Evolutionary conservation across 2,888 invertebrate genomes (phyloP), one percentile per base, ranked within the genome.

Genomic region (Scrobipalpa costella): DNA sequence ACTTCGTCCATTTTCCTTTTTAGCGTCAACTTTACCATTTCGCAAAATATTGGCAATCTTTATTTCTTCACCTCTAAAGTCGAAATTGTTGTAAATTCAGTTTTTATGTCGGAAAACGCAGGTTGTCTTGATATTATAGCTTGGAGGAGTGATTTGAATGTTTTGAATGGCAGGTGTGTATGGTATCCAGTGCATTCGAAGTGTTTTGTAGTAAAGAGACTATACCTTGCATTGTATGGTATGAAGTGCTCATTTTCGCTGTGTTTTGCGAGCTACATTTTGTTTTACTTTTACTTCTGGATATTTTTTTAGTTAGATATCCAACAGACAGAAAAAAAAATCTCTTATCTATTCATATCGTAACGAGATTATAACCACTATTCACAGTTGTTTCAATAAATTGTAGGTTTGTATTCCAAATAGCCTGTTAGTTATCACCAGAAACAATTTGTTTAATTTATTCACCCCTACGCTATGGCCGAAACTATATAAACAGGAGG

Each of bases 401-500:
- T 55, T 55, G 8, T 15, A 55, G 33, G 55, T 34, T 55, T 34
- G 34, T 34, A 55, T 55, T 55, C 40, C 62, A 63, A 61, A 61
- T 59, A 63, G 64, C 40, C n/a, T 13, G 59, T 52, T 52, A 65
- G 59, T 50, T 50, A 52, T 47, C 61, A 62, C 63, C 58, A 47
- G 34, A 44, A 64, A 57, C 67, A 68, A 70, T 68, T 58, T 55
- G 57, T 61, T 73, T 87, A 87, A 89, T 88, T 73, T 88, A 90
- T 91, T 82, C 90, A 89, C 90, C 90, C 90, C 90, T 72, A 69
- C 67, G 61, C 72, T 57, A 63, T 75, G 74, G 71, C 72, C 68
- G 72, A 74, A 81, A 86, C 83, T 83, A 84, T 78, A 84, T 81
- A 86, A 86, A 88, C 84, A 84, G 73, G 75, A 74, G 79, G 78